phyloP scores from a whole-genome alignment of 2,888 invertebrate genomes.

The Thereva nobilitata region DNA sequence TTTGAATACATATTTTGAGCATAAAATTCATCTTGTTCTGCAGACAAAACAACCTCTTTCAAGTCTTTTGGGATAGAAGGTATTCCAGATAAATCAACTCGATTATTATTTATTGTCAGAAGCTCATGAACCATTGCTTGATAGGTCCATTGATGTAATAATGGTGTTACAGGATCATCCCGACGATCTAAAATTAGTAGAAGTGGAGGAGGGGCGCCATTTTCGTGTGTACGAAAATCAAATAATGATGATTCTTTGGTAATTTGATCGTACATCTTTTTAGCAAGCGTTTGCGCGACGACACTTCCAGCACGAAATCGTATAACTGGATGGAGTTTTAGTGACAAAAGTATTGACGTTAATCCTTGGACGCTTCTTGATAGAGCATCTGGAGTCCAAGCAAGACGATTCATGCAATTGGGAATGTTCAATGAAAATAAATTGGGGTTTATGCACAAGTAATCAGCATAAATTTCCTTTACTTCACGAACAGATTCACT shows the following conservation, averaged over 20 bases:
- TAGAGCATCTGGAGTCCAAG: slow-evolving; percentile 79
- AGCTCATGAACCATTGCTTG: slow-evolving; percentile 99
- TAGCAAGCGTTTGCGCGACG: slow-evolving; percentile 81
- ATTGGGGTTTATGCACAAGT: slow-evolving; percentile 89
- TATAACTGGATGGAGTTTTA: slow-evolving; percentile 89
- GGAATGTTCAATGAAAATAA: slow-evolving; percentile 82
- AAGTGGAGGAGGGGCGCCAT: slow-evolving; percentile 72
- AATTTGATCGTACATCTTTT: slow-evolving; percentile 81
- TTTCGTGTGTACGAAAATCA: slow-evolving; percentile 71
- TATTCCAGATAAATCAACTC: slow-evolving; percentile 85
- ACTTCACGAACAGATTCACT: slow-evolving; percentile 96
- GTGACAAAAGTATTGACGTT: slow-evolving; percentile 79
- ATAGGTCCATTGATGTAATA: slow-evolving; percentile 98
- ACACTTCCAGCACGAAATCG: slow-evolving; percentile 87
- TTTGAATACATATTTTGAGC: slow-evolving; percentile 92
- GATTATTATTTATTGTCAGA: slow-evolving; percentile 88
- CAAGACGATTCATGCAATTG: slow-evolving; percentile 69
- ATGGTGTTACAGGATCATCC: slow-evolving; percentile 94
- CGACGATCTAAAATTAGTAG: slow-evolving; percentile 89
- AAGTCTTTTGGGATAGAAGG: slow-evolving; percentile 87
- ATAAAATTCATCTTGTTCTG: slow-evolving; percentile 97
- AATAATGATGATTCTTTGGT: slow-evolving; percentile 86
- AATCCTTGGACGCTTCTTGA: slow-evolving; percentile 84
- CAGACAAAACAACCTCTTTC: slow-evolving; percentile 89
- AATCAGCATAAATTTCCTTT: slow-evolving; percentile 96